A percentile compares a stretch with the other conserved stretches of the same genome.
These are phyloP conservation scores for Phrynocephalus vlangalii DNA, from an alignment of 2,797 vertebrate genomes.

Conservation along the genomic window DNA sequence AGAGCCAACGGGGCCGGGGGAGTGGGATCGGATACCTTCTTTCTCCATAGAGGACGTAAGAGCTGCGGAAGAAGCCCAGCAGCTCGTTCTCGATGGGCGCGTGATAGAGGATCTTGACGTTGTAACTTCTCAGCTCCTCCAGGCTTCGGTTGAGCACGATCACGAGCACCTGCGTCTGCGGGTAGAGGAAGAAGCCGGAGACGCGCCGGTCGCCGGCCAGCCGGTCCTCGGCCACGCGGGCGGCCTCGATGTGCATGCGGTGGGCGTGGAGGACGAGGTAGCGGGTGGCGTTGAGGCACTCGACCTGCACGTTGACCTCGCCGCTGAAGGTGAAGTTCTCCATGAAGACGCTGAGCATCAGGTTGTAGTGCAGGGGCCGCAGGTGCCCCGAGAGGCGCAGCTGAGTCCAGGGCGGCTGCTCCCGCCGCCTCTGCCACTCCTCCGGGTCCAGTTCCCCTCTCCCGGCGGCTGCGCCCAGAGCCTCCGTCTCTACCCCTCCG, in stretches of 20 bases:
- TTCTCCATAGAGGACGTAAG: conserved; percentile 89
- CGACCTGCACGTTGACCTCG: conserved; percentile 92
- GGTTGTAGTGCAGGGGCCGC: conserved; percentile 92
- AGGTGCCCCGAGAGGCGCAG: conserved; percentile 85
- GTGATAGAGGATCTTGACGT: conserved; percentile 90
- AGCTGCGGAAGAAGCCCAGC: conserved; percentile 95
- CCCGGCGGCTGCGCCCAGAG: conserved; percentile 11
- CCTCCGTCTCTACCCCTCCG: conserved; percentile 32
- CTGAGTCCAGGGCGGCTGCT: conserved; percentile 84
- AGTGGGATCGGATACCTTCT: conserved; percentile 82
- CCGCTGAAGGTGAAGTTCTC: conserved; percentile 98
- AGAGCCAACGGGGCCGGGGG: too few species aligned
- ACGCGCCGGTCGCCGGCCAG: conserved; percentile 85
- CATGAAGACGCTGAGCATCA: conserved; percentile 90
- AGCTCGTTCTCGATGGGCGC: conserved; percentile 93
- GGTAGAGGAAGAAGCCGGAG: conserved; percentile 87
- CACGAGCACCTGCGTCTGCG: conserved; percentile 89
- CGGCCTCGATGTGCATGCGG: conserved; percentile 85
- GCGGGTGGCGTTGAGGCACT: conserved; percentile 88
- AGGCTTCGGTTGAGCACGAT: conserved; percentile 91
- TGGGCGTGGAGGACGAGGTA: conserved; percentile 93
- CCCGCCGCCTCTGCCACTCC: conserved; percentile 67
- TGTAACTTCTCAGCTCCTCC: conserved; percentile 87
- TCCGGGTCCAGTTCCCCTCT: conserved; percentile 65
- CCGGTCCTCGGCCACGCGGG: conserved; percentile 84